Evolutionary conservation across 2,113 vertebrate genomes (phyloP).

Genomic region (Corythaixoides concolor): DNA sequence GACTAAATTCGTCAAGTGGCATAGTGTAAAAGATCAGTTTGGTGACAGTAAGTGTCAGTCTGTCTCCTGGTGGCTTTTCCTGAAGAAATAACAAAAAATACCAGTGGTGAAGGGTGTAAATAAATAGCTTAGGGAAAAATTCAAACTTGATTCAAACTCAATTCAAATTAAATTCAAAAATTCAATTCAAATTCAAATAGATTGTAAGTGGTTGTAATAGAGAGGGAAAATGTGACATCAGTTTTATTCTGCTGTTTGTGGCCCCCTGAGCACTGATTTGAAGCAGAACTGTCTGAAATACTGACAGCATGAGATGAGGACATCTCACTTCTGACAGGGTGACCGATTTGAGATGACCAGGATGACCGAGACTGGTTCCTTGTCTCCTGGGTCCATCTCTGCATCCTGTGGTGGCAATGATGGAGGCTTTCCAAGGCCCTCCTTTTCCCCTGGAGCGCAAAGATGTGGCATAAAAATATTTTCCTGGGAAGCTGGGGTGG

Average conservation of each 20-base stretch:
- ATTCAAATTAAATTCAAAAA: constrained; percentile 15
- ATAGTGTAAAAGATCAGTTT: not conserved
- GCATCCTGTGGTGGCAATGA: not conserved
- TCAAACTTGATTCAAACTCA: constrained; percentile 7
- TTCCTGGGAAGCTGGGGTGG: not conserved
- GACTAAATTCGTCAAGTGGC: not conserved
- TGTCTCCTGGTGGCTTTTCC: not conserved
- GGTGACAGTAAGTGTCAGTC: not conserved
- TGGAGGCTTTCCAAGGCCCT: not conserved
- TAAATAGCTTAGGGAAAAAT: constrained; percentile 7
- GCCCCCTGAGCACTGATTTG: not conserved
- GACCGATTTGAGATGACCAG: fast-evolving
- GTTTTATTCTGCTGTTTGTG: not conserved
- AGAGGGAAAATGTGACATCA: not conserved
- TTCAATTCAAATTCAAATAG: constrained; percentile 1
- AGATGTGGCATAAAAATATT: not conserved
- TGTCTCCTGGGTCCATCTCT: not conserved
- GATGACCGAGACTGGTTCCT: not conserved
- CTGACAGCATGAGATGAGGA: not conserved
- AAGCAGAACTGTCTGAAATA: not conserved
- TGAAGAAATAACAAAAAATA: not conserved
- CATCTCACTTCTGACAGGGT: not conserved
- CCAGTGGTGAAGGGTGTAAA: not conserved
- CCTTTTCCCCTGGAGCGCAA: not conserved
- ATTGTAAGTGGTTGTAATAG: not conserved